A percentile compares a stretch with the other conserved stretches of the same genome.
Conservation (phyloP, 2,888 invertebrate genomes). For the Biston stratarius region DNA sequence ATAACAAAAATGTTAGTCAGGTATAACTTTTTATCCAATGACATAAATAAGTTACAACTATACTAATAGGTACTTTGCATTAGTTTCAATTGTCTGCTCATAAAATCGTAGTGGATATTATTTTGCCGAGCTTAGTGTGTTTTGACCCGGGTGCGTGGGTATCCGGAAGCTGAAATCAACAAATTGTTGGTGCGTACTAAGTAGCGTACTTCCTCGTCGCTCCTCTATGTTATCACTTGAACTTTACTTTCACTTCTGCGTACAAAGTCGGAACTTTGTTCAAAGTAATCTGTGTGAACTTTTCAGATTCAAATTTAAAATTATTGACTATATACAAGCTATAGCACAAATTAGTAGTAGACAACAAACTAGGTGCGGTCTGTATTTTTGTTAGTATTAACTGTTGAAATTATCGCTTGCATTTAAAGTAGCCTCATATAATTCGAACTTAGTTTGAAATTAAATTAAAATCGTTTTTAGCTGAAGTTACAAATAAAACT, state of each 20-base stretch:
- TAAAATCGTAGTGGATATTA: not conserved
- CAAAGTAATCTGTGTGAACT: not conserved
- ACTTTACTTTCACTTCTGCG: conserved; percentile 29
- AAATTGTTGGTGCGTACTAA: conserved; percentile 18
- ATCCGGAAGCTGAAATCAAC: conserved; percentile 15
- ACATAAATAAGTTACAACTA: too few species aligned
- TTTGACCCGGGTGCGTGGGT: conserved; percentile 1
- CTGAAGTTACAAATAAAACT: too few species aligned
- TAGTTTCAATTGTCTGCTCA: not conserved
- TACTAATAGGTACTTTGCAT: too few species aligned
- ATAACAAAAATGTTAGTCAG: too few species aligned
- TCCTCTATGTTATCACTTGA: conserved; percentile 22
- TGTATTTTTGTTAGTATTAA: too few species aligned
- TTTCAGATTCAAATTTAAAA: not conserved
- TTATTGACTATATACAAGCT: not conserved
- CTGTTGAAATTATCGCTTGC: too few species aligned
- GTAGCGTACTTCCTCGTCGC: conserved; percentile 22
- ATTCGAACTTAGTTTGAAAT: too few species aligned
- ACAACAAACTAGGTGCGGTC: too few species aligned
- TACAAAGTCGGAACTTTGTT: not conserved
- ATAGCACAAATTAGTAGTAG: too few species aligned
- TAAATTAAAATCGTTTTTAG: too few species aligned
- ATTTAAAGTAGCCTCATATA: too few species aligned
- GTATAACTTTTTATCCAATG: too few species aligned
- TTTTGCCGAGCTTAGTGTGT: not conserved